Conservation (phyloP, 30 jellyfish, hydroid and myxozoan genomes). For the Aurelia sp. region DNA sequence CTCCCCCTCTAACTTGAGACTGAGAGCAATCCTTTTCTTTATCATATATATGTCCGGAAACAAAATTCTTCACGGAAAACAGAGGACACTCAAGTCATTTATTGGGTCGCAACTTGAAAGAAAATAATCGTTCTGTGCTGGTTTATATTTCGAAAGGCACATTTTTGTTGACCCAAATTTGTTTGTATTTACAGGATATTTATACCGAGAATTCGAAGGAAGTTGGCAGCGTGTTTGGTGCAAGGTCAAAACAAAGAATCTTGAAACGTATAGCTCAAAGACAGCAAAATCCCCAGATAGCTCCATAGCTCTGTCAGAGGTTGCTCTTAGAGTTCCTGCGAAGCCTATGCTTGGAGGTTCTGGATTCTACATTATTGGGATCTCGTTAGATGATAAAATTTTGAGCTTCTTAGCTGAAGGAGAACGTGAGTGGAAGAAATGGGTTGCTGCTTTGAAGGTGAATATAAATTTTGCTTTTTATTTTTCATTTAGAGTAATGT, state of each 20-base stretch:
- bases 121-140: too few relatives aligned
- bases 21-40: too few relatives aligned
- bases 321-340: neutral
- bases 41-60: too few relatives aligned
- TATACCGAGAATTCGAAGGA: constrained; percentile 26
- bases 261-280: constrained; percentile 12
- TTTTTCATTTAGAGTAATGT: too few relatives aligned
- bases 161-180: neutral
- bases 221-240: constrained; percentile 64
- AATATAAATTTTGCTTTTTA: too few relatives aligned
- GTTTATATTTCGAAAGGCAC: neutral
- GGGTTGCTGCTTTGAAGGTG: neutral
- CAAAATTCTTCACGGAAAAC: too few relatives aligned
- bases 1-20: too few relatives aligned
- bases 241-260: constrained; percentile 13
- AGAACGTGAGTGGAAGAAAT: constrained; percentile 43
- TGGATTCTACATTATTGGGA: neutral
- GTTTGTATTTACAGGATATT: constrained; percentile 31
- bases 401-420: constrained; percentile 12
- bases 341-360: constrained; percentile 7
- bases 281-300: constrained; percentile 24
- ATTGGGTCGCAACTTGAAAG: too few relatives aligned
- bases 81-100: too few relatives aligned
- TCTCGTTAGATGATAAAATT: neutral
- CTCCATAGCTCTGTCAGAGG: constrained; percentile 6